phyloP scores from a whole-genome alignment of 2,113 vertebrate genomes.

The Anhinga rufa region DNA sequence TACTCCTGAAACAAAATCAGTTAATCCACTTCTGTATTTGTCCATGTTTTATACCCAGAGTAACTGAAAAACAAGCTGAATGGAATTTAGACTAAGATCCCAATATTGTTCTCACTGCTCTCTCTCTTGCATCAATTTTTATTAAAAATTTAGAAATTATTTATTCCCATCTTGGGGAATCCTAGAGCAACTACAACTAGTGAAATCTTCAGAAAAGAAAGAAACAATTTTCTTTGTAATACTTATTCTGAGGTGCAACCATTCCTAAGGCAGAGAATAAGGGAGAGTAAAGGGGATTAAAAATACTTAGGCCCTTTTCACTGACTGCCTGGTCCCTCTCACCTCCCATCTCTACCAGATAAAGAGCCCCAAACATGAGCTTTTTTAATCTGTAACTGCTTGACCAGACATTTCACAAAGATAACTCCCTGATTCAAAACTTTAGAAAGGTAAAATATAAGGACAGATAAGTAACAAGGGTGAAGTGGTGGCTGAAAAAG shows the following conservation, averaged over 20 bases:
- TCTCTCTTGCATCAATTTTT: background rate
- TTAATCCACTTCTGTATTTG: background rate
- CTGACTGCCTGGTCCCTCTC: background rate
- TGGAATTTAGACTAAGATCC: background rate
- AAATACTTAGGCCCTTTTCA: background rate
- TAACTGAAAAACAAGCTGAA: background rate
- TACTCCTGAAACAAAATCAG: background rate
- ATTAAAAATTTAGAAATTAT: background rate
- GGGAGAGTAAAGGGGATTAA: background rate
- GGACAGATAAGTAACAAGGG: background rate
- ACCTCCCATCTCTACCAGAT: background rate
- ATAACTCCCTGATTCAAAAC: background rate
- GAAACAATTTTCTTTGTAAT: background rate
- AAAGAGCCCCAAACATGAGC: background rate
- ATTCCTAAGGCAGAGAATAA: background rate
- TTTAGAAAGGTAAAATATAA: background rate
- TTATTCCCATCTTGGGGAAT: background rate
- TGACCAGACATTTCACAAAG: background rate
- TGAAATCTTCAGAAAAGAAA: background rate
- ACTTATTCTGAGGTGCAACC: background rate
- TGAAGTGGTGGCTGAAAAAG: background rate
- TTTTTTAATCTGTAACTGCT: background rate
- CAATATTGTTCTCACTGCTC: background rate
- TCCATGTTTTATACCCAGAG: background rate
- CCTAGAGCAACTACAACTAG: background rate